Percentiles rank a stretch among this genome's conserved stretches.
phyloP scores from a whole-genome alignment of 2,797 vertebrate species.

The Tangara arthus region DNA sequence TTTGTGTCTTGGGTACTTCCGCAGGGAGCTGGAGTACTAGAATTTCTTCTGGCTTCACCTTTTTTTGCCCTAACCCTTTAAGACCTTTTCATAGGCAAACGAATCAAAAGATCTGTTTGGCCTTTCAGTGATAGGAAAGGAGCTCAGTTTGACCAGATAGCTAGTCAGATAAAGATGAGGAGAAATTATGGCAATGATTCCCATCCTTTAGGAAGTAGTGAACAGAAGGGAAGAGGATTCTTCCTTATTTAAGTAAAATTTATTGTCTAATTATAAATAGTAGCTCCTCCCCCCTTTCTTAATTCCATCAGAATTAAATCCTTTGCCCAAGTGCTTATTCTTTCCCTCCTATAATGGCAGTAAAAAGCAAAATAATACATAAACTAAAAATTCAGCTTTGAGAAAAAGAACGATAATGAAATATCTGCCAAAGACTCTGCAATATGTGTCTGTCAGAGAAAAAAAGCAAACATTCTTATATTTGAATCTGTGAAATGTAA shows the following conservation, averaged over 20 bases:
- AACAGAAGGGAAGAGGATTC: not conserved
- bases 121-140: not conserved
- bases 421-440: constrained; percentile 11
- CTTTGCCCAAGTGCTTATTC: not conserved
- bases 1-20: not conserved
- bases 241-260: not conserved
- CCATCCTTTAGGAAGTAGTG: not conserved
- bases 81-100: not conserved
- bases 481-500: constrained; percentile 67
- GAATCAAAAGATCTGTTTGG: not conserved
- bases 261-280: not conserved
- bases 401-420: not conserved
- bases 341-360: not conserved
- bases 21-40: not conserved
- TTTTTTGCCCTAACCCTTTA: not conserved
- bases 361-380: not conserved
- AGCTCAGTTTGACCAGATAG: not conserved
- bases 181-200: not conserved
- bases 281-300: not conserved
- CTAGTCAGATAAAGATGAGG: not conserved
- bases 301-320: not conserved
- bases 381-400: not conserved
- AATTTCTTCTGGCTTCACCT: not conserved
- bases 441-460: not conserved
- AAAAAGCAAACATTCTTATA: constrained; percentile 8